Evolutionary conservation across 2,888 invertebrate genomes (phyloP), one percentile per base, ranked within the genome.

Genomic region (Choreutis nemorana): DNA sequence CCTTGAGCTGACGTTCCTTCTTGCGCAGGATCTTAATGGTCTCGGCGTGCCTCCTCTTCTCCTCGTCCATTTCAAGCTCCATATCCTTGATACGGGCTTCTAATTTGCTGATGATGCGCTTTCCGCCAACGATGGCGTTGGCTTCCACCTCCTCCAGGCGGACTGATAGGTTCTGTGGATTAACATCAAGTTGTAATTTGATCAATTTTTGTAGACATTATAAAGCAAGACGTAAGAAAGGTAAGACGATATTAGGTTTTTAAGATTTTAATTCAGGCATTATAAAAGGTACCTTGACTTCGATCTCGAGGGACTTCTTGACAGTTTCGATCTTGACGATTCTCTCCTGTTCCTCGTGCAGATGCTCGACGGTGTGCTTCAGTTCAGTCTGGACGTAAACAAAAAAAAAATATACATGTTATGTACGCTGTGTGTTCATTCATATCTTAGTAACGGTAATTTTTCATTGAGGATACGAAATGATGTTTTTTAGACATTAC

Each of bases 1-100:
- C 97, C 84, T 97, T 97, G 61, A 97, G 89, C 58, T 89, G 87
- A 58, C 96, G 93, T 70, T 97, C 97, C 88, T 97, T 97, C 87
- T 97, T 97, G 80, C 97, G 91, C 62, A 97, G 83, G 70, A 96
- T 94, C 85, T 96, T 96, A 72, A 96, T 93, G 56, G 96, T 95
- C 79, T 97, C 97, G 48, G 94, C 90, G 80, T 97, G 97, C 66
- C 96, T 89, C 67, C 96, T 90, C 84, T 94, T 95, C 81, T 97
- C 97, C 73, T 96, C 97, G 61, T 97, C 97, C 46, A 94, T 78
- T 75, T 96, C 96, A 49, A 94, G 82, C 77, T 97, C 97, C 75
- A 96, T 81, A 61, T 97, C 97, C 60, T 94, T 92, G 55, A 97
- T 89, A 85, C 90, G 86, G 46, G 95, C 91, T 75, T 97, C 97